Conservation (phyloP, 2,888 invertebrate species). For the Epistrophe grossulariae region DNA sequence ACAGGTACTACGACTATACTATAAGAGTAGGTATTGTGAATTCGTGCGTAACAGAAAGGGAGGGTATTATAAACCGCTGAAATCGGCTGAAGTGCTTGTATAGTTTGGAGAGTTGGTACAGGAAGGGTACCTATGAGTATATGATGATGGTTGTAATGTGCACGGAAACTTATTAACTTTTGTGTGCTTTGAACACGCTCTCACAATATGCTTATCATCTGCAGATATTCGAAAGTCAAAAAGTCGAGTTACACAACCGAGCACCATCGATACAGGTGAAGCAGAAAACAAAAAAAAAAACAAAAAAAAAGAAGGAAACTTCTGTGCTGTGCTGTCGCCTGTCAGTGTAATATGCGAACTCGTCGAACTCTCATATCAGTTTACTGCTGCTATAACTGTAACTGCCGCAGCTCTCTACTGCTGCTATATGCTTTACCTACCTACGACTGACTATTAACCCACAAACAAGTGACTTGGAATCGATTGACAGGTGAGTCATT, state of each 20-base stretch:
- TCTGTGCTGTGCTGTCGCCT: neutral
- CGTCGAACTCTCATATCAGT: constrained; percentile 35
- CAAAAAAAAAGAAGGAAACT: neutral
- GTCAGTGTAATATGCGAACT: constrained; percentile 34
- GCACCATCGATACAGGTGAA: neutral
- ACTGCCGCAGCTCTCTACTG: neutral
- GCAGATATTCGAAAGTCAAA: constrained; percentile 54
- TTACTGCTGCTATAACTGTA: neutral
- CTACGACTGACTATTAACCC: constrained; percentile 35
- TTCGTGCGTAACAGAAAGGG: constrained; percentile 30
- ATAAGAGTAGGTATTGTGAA: constrained; percentile 18
- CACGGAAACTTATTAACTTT: constrained; percentile 66
- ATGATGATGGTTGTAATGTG: constrained; percentile 47
- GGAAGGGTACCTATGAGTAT: neutral
- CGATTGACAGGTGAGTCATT: constrained; percentile 65
- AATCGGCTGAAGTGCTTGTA: constrained; percentile 28
- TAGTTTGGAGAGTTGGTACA: constrained; percentile 5
- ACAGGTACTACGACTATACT: constrained; percentile 13
- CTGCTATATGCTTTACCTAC: neutral
- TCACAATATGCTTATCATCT: constrained; percentile 62
- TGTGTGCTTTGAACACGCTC: constrained; percentile 54
- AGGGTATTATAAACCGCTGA: neutral
- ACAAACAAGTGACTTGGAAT: constrained; percentile 62
- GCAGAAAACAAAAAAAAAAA: neutral
- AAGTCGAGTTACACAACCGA: constrained; percentile 17